Evolutionary conservation across 1,140 invertebrate species (phyloP).

Genomic region (Ips typographus): DNA sequence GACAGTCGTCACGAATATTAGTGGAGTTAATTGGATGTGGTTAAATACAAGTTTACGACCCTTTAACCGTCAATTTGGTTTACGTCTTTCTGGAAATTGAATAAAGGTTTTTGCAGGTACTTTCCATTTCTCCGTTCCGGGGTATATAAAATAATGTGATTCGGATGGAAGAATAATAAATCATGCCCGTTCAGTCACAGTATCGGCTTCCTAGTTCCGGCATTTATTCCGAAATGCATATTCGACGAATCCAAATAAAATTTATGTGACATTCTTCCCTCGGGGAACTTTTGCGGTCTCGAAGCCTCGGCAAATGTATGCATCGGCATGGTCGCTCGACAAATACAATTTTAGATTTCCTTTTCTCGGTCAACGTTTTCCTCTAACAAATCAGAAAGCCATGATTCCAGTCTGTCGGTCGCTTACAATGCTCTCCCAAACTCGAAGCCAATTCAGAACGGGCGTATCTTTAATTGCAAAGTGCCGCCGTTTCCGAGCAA

Average conservation of each 20-base stretch:
- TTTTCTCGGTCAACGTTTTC: not conserved
- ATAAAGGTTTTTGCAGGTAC: too few relatives aligned
- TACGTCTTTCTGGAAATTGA: too few relatives aligned
- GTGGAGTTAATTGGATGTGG: too few relatives aligned
- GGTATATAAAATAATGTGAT: not conserved
- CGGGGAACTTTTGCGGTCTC: constrained; percentile 4
- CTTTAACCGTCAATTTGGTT: too few relatives aligned
- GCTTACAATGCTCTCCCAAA: not conserved
- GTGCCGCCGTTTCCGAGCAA: constrained; percentile 1
- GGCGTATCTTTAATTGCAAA: constrained; percentile 1
- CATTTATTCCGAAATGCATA: constrained; percentile 12
- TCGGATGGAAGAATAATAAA: constrained; percentile 2
- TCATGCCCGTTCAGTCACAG: not conserved
- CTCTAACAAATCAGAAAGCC: not conserved
- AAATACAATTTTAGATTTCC: not conserved
- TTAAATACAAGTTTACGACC: too few relatives aligned
- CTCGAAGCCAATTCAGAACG: not conserved
- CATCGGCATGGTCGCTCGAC: not conserved
- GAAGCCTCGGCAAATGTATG: not conserved
- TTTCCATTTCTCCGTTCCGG: too few relatives aligned
- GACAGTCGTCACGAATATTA: too few relatives aligned
- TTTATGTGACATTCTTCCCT: constrained; percentile 10
- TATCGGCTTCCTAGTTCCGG: constrained; percentile 5
- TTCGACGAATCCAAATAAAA: constrained; percentile 1
- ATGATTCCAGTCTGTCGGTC: not conserved